These are phyloP conservation scores for Atta colombica DNA, from an alignment of 1,140 invertebrate genomes.

Conservation along the genomic window DNA sequence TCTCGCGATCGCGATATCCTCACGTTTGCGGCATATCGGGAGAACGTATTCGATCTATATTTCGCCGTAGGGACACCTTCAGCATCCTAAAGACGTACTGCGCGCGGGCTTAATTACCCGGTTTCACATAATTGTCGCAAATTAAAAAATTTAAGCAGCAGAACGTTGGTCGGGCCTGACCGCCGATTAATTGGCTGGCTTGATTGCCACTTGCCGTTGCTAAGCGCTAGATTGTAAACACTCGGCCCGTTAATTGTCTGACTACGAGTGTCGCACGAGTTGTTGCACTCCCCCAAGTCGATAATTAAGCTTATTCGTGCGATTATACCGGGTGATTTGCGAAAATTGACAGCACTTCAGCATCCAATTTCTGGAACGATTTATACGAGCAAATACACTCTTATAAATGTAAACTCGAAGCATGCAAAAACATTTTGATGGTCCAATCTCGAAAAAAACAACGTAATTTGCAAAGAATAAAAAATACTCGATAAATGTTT, in stretches of 20 bases:
- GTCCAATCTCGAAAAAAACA: background rate
- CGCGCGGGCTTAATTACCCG: slow-evolving; percentile 67
- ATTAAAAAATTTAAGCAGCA: slow-evolving; percentile 72
- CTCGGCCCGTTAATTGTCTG: slow-evolving; percentile 80
- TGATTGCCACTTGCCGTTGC: slow-evolving; percentile 81
- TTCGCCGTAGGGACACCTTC: slow-evolving; percentile 19
- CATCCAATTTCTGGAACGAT: background rate
- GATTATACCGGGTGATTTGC: slow-evolving; percentile 3
- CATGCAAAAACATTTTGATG: background rate
- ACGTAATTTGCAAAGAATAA: background rate
- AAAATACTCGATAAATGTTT: background rate
- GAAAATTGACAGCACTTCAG: background rate
- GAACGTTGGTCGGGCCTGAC: slow-evolving; percentile 36
- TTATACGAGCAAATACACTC: background rate
- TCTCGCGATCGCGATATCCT: slow-evolving; percentile 38
- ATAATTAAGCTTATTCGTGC: slow-evolving; percentile 78
- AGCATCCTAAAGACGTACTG: background rate
- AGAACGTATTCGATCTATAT: background rate
- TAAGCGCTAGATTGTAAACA: slow-evolving; percentile 83
- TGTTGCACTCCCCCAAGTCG: slow-evolving; percentile 64
- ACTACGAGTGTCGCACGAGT: slow-evolving; percentile 70
- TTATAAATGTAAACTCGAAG: background rate
- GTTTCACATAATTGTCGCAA: slow-evolving; percentile 72
- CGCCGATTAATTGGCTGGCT: slow-evolving; percentile 78
- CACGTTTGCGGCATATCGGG: background rate